A percentile compares a stretch with the other conserved stretches of the same genome.
Evolutionary conservation across 92 coral and sea anemone species (phyloP).

Genomic region (Siderastrea radians): DNA sequence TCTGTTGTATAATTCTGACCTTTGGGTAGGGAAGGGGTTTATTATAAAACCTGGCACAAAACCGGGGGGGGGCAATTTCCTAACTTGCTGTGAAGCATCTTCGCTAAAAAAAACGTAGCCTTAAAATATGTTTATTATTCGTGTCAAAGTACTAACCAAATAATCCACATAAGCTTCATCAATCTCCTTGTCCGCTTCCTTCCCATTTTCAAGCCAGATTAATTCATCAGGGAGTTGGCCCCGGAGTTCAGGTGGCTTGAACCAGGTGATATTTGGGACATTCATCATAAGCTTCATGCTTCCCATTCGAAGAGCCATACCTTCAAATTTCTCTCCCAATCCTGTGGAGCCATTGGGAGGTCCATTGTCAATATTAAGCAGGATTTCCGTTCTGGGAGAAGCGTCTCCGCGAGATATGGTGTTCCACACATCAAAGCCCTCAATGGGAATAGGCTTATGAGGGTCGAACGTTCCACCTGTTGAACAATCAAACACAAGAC

Average conservation of each 20-base stretch:
- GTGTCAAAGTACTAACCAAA: background rate
- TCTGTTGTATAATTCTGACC: too few relatives aligned
- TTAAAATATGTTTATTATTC: too few relatives aligned
- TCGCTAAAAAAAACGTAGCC: too few relatives aligned
- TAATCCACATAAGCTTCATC: background rate
- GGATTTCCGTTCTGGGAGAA: conserved; percentile 63
- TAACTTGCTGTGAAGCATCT: too few relatives aligned
- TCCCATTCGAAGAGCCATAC: conserved; percentile 70
- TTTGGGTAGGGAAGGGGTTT: too few relatives aligned
- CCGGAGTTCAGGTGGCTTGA: conserved; percentile 71
- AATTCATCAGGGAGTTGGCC: background rate
- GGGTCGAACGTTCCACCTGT: conserved; percentile 55
- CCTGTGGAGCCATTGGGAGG: conserved; percentile 9
- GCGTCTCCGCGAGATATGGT: conserved; percentile 51
- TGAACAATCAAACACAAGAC: background rate
- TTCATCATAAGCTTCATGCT: conserved; percentile 74
- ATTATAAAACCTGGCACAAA: too few relatives aligned
- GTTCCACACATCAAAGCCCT: conserved; percentile 61
- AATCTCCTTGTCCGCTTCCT: conserved; percentile 10
- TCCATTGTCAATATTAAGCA: conserved; percentile 52
- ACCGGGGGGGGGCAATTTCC: too few relatives aligned
- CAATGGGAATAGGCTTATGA: conserved; percentile 40
- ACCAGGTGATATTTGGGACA: conserved; percentile 75
- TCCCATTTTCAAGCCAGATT: background rate
- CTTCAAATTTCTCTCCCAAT: conserved; percentile 34